Evolutionary conservation across 35 echinoderm and acorn worm species (phyloP).

Genomic region (Apostichopus parvimensis): DNA sequence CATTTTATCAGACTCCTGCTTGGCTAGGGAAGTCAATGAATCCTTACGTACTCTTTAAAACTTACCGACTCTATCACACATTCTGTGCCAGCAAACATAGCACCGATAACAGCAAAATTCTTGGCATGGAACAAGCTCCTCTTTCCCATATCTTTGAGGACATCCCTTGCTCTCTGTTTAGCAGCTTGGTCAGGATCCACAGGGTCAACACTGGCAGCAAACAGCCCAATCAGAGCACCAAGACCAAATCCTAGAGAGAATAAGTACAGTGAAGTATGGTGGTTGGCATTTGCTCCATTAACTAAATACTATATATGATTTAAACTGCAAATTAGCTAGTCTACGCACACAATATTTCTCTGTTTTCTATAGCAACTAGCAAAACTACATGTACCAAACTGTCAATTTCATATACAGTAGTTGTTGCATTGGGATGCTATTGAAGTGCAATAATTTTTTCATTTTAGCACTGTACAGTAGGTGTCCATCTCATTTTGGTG

Average conservation of each 20-base stretch:
- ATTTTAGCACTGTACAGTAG: too few relatives aligned
- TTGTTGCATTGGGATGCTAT: too few relatives aligned
- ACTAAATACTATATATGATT: background rate
- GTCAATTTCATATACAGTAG: too few relatives aligned
- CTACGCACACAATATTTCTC: too few relatives aligned
- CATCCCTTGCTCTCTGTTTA: conserved; percentile 90
- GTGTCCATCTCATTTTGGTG: too few relatives aligned
- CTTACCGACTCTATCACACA: conserved; percentile 97
- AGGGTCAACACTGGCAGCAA: conserved; percentile 94
- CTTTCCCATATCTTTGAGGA: conserved; percentile 96
- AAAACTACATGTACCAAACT: too few relatives aligned
- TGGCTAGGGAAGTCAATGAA: too few relatives aligned
- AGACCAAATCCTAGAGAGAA: conserved; percentile 78
- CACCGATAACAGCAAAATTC: conserved; percentile 98
- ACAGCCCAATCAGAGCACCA: conserved; percentile 90
- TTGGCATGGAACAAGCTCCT: conserved; percentile 94
- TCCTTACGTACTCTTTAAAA: too few relatives aligned
- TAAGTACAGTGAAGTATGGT: background rate
- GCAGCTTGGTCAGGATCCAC: conserved; percentile 83
- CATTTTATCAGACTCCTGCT: too few relatives aligned
- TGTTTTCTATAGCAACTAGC: too few relatives aligned
- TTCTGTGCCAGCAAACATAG: conserved; percentile 96
- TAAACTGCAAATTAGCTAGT: too few relatives aligned
- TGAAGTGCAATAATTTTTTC: too few relatives aligned
- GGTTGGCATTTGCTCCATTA: background rate